Evolutionary conservation across 2,113 vertebrate species (phyloP).

Genomic region (Eulemur macaco): DNA sequence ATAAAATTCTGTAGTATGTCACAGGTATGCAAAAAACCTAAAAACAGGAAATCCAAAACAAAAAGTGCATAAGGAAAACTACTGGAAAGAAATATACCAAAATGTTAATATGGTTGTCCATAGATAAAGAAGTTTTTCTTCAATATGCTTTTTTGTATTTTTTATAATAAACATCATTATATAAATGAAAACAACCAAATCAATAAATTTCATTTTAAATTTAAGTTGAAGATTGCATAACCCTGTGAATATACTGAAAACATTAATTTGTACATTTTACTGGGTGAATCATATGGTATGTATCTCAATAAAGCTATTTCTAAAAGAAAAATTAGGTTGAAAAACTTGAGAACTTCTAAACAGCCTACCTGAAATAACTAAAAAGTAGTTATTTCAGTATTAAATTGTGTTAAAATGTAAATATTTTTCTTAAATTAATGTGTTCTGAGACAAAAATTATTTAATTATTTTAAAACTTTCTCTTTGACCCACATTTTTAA

Average conservation of each 20-base stretch:
- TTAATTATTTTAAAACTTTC: slow-evolving; percentile 75
- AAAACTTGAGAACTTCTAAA: not conserved
- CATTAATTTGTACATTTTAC: slow-evolving; percentile 14
- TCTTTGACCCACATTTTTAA: slow-evolving; percentile 89
- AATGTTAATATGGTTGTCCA: not conserved
- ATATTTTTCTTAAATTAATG: slow-evolving; percentile 11
- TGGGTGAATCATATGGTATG: not conserved
- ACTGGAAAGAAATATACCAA: not conserved
- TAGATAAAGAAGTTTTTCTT: slow-evolving; percentile 38
- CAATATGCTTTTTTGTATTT: slow-evolving; percentile 7
- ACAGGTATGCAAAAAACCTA: not conserved
- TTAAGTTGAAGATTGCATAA: not conserved
- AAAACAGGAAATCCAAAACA: not conserved
- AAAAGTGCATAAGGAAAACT: not conserved
- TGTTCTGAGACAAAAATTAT: slow-evolving; percentile 36
- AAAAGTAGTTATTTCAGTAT: slow-evolving; percentile 6
- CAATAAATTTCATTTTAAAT: slow-evolving; percentile 34
- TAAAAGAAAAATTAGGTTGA: not conserved
- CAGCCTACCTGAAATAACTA: not conserved
- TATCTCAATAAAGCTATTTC: not conserved
- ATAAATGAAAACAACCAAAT: not conserved
- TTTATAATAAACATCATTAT: not conserved
- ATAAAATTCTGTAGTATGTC: not conserved
- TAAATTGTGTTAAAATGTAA: slow-evolving; percentile 26
- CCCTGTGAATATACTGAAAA: not conserved